Evolutionary conservation across 2,113 vertebrate species (phyloP), one percentile per base, ranked within the genome.

Genomic region (Sphaerodactylus townsendi): DNA sequence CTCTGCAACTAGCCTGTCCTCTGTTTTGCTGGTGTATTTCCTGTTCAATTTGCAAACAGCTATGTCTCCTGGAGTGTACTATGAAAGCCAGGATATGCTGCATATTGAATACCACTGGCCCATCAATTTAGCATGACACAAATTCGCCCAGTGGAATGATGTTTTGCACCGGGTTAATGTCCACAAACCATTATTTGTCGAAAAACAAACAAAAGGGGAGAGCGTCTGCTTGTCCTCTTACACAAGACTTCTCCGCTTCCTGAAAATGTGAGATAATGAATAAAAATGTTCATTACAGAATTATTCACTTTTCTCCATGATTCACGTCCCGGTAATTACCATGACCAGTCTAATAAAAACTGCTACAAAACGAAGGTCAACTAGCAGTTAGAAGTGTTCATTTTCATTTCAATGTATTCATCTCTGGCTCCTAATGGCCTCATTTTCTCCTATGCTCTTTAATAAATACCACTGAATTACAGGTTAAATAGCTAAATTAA

Each of bases 401-500:
- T 99, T 99, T 98, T 98, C 98, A 98, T 98, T 98, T 98, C 97
- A 96, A 97, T 98, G 97, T 98, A 98, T 98, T 99, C 98, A 98
- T 98, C 98, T 97, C 97, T 97, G 95, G 96, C 96, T 95, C 97
- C 97, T 99, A 99, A 99, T 99, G 97, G 98, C 96, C 97, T 97
- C 97, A 98, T 98, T 98, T 98, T 98, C 97, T 97, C 97, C 97
- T 96, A 97, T 97, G 96, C 97, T 97, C 97, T 98, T 98, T 98
- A 98, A 99, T 99, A 99, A 99, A 99, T 99, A 99, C 98, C 96
- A 97, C 97, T 95, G 97, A 99, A 98, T 99, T 99, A 99, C 98
- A 98, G 98, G 98, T 99, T 99, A 99, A 99, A 99, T 98, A 98
- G 98, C 97, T 98, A 98, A 99, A 99, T 99, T 98, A 99, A 99